Evolutionary conservation across 1,140 invertebrate species (phyloP).

Genomic region (Drosophila novamexicana): DNA sequence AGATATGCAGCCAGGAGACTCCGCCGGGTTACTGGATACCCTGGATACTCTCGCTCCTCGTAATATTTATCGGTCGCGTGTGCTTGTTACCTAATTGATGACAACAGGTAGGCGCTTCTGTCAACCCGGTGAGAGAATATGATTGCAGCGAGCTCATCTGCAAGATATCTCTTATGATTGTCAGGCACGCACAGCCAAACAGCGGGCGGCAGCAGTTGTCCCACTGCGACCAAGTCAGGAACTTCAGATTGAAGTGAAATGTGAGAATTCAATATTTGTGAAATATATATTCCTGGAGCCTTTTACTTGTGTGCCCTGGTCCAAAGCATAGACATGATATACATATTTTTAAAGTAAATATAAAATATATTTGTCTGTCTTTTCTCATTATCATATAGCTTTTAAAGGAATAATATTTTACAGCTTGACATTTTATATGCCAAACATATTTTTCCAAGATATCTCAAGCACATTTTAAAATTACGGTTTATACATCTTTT

Average conservation of each 20-base stretch:
- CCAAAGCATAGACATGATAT: no score
- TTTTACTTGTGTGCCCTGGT: no score
- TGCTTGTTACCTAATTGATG: constrained; percentile 84
- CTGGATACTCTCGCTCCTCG: background rate
- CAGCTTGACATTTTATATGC: no score
- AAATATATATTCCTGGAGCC: no score
- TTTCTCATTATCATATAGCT: no score
- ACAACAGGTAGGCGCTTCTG: constrained; percentile 84
- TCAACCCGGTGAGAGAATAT: constrained; percentile 50
- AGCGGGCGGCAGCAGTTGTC: constrained; percentile 49
- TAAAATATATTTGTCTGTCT: no score
- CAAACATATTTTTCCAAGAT: no score
- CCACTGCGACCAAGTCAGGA: constrained; percentile 10
- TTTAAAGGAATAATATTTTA: no score
- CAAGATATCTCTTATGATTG: constrained; percentile 56
- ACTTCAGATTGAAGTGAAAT: background rate
- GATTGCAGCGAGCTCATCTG: constrained; percentile 36
- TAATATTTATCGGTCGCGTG: constrained; percentile 83
- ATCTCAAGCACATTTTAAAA: no score
- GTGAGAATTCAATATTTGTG: background rate
- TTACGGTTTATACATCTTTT: no score
- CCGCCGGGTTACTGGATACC: constrained; percentile 30
- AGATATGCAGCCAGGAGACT: constrained; percentile 28
- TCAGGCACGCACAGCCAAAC: constrained; percentile 58
- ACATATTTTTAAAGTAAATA: no score